Evolutionary conservation across 1,140 invertebrate genomes (phyloP).

Genomic region (Lanistes nyassanus): DNA sequence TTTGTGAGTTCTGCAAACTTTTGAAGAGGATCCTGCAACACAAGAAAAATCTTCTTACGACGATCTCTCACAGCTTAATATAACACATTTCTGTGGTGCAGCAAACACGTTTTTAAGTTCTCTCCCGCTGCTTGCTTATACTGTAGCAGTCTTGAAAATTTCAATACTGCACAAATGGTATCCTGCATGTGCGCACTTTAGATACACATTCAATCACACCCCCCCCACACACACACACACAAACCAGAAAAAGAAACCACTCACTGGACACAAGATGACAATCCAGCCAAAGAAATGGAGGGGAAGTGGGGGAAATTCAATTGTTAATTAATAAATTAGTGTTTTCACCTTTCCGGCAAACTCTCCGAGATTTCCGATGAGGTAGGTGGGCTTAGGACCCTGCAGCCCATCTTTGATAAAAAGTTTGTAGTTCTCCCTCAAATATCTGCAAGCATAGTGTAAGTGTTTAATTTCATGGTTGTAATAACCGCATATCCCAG

Average conservation of each 20-base stretch:
- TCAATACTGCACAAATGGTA: too few relatives aligned
- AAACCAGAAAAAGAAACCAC: slow-evolving; percentile 35
- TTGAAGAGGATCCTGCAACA: slow-evolving; percentile 37
- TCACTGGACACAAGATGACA: slow-evolving; percentile 4
- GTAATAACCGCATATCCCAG: too few relatives aligned
- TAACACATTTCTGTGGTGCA: too few relatives aligned
- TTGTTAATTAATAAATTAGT: not conserved
- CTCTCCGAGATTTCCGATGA: slow-evolving; percentile 35
- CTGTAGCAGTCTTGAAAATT: too few relatives aligned
- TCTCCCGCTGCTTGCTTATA: too few relatives aligned
- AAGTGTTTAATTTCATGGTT: too few relatives aligned
- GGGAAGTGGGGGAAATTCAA: too few relatives aligned
- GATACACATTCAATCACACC: too few relatives aligned
- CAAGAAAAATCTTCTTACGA: not conserved
- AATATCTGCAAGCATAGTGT: slow-evolving; percentile 21
- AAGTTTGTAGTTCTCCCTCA: slow-evolving; percentile 27
- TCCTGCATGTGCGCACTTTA: too few relatives aligned
- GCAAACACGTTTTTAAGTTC: too few relatives aligned
- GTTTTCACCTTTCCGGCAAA: slow-evolving; percentile 32
- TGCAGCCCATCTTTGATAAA: slow-evolving; percentile 26
- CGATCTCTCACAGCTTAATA: too few relatives aligned
- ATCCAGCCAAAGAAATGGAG: too few relatives aligned
- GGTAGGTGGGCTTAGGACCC: slow-evolving; percentile 26
- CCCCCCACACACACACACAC: slow-evolving; percentile 19
- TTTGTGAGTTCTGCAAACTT: slow-evolving; percentile 38